Percentiles rank a stretch among this genome's conserved stretches.
phyloP scores from a whole-genome alignment of 2,797 vertebrate genomes.

The Alcedo atthis region DNA sequence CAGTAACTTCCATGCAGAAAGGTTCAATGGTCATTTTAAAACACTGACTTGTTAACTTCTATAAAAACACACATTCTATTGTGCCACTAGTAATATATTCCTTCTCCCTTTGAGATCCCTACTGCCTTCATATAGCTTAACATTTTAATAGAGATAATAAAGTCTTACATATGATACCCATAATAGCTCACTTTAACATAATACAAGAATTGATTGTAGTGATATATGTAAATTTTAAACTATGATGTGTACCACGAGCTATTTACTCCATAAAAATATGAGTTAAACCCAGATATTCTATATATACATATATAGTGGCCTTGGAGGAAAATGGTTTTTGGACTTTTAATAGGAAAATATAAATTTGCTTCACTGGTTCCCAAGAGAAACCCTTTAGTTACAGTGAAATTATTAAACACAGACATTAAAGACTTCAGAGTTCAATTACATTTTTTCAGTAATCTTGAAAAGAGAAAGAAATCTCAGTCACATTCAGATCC shows the following conservation, averaged over 20 bases:
- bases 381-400: neutral
- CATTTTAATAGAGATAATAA: neutral
- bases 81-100: neutral
- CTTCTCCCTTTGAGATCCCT: neutral
- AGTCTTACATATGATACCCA: neutral
- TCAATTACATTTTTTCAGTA: neutral
- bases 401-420: neutral
- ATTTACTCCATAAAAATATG: neutral
- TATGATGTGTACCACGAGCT: neutral
- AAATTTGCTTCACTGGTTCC: neutral
- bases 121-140: neutral
- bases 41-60: neutral
- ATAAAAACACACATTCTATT: neutral
- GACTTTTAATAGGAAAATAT: conserved; percentile 22
- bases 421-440: neutral
- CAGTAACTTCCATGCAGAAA: neutral
- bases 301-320: neutral
- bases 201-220: neutral
- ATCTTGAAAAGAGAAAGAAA: neutral
- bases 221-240: neutral
- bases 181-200: neutral
- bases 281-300: neutral
- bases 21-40: neutral
- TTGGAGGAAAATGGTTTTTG: neutral
- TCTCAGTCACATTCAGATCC: neutral